A percentile compares a stretch with the other conserved stretches of the same genome.
Conservation (phyloP, 2,113 vertebrate genomes). For the Vicugna pacos region DNA sequence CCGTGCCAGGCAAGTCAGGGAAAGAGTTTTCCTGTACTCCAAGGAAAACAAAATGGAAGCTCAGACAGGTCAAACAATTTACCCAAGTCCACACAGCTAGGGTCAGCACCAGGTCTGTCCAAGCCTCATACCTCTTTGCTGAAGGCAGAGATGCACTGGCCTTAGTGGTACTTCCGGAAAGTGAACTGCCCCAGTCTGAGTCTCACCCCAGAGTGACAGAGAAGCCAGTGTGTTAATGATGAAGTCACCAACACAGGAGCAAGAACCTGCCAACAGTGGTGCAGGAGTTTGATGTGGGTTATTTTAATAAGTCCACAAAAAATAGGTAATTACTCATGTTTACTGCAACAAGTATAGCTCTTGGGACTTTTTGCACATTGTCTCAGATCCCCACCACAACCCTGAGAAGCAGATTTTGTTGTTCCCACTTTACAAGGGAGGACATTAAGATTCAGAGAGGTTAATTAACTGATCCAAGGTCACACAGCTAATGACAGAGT, state of each 20-base stretch:
- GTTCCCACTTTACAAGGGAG: background rate
- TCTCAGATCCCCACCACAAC: background rate
- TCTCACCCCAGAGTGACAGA: background rate
- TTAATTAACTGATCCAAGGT: background rate
- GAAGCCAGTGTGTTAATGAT: background rate
- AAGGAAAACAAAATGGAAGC: background rate
- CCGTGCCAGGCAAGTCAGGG: background rate
- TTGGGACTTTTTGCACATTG: background rate
- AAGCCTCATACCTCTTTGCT: background rate
- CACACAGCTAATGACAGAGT: background rate
- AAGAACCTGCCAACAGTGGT: too few relatives aligned
- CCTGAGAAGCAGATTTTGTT: background rate
- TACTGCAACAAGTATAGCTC: background rate
- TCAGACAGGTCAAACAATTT: background rate
- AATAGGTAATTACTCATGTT: background rate
- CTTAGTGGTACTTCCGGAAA: background rate
- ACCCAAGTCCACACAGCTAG: background rate
- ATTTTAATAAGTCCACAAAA: background rate
- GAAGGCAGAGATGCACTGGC: background rate
- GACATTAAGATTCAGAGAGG: background rate
- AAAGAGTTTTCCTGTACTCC: background rate
- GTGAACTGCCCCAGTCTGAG: accelerated
- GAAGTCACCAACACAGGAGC: background rate
- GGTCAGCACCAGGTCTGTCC: background rate
- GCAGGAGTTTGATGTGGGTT: too few relatives aligned